Evolutionary conservation across 2,888 invertebrate genomes (phyloP), one percentile per base, ranked within the genome.

Genomic region (Cosmia trapezina): DNA sequence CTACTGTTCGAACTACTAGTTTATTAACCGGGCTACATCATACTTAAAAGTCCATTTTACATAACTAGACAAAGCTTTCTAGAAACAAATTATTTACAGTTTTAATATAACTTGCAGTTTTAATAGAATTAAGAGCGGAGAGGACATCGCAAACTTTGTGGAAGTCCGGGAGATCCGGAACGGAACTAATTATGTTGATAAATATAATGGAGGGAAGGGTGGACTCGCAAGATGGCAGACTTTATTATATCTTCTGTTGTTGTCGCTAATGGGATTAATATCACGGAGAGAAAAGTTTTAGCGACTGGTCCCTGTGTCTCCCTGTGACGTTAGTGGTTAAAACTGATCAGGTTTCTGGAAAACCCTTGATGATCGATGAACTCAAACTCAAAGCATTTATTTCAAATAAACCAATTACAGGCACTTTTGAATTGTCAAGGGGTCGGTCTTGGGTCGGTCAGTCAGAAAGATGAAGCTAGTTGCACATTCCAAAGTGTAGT

Each of bases 121-220:
- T 68, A 78, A 73, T 56, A 33, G 41, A 60, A 68, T 68, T 57
- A 53, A 51, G 12, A 74, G 45, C 28, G n/a, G 11, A 14, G 37
- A 61, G 41, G 68, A 68, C 67, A 53, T 19, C 49, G 45, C 22
- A 67, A 83, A 80, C 56, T 74, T 78, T 60, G 7, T 14, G 56
- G 47, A 43, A 60, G 53, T 56, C 45, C 47, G 49, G 11, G 57
- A 73, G 65, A 64, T 11, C 57, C 65, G 53, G 62, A 56, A 45
- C 70, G 74, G 74, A 70, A 71, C 51, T 75, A 74, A 83, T 78
- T 76, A 64, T 62, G 72, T 78, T 76, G 54, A 72, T 70, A 73
- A 76, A 73, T 68, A 64, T 75, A 79, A 71, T 63, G 43, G 47
- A 56, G 33, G 22, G 62, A 70, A 72, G 71, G 63, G 62, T 57